phyloP scores from a whole-genome alignment of 2,888 invertebrate species.

The Hirtodrosophila cameraria region DNA sequence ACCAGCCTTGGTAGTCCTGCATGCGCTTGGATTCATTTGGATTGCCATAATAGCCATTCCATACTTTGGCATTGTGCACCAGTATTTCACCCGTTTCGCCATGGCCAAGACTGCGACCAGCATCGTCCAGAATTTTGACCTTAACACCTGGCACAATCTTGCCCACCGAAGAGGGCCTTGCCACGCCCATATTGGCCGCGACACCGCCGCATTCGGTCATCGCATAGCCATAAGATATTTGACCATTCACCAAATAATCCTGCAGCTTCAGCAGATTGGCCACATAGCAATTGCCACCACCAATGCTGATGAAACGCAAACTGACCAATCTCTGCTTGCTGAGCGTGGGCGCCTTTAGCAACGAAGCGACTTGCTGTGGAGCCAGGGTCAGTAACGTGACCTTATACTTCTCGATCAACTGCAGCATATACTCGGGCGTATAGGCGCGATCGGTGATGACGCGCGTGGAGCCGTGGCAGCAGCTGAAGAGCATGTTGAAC shows the following conservation, averaged over 20 bases:
- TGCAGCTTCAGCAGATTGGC: slow-evolving; percentile 72
- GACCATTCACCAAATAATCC: slow-evolving; percentile 66
- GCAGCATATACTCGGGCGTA: slow-evolving; percentile 72
- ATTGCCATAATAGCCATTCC: slow-evolving; percentile 82
- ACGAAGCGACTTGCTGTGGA: slow-evolving; percentile 70
- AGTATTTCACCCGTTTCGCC: slow-evolving; percentile 81
- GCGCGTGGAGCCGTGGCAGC: slow-evolving; percentile 76
- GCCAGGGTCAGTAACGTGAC: slow-evolving; percentile 72
- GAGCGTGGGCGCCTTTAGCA: slow-evolving; percentile 68
- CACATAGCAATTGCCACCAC: slow-evolving; percentile 75
- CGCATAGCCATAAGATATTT: slow-evolving; percentile 77
- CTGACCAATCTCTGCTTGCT: slow-evolving; percentile 60
- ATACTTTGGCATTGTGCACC: slow-evolving; percentile 67
- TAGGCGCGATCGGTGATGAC: slow-evolving; percentile 77
- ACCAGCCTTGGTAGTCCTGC: slow-evolving; percentile 81
- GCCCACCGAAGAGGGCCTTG: slow-evolving; percentile 76
- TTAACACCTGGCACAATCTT: slow-evolving; percentile 68
- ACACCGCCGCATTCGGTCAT: slow-evolving; percentile 78
- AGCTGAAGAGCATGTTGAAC: slow-evolving; percentile 77
- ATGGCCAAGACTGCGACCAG: slow-evolving; percentile 70
- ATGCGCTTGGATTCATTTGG: slow-evolving; percentile 74
- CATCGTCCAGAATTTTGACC: slow-evolving; percentile 80
- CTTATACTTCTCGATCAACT: slow-evolving; percentile 76
- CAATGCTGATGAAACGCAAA: slow-evolving; percentile 72
- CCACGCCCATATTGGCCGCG: slow-evolving; percentile 72